A percentile compares a stretch with the other conserved stretches of the same genome.
phyloP scores from a whole-genome alignment of 2,888 invertebrate species.

The Alentia gelatinosa region DNA sequence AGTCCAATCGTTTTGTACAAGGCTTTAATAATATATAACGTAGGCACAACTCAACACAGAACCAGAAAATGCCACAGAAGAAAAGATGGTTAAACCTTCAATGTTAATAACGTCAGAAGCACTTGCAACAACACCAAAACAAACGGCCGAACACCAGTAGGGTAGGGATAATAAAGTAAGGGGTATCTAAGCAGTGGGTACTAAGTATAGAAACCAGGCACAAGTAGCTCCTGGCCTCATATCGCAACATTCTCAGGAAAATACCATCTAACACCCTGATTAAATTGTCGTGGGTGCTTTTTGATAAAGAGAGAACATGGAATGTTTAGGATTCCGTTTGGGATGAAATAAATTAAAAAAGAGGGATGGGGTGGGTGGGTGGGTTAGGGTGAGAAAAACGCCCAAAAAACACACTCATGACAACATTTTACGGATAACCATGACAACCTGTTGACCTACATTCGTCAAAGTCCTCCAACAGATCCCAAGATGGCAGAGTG shows the following conservation, averaged over 20 bases:
- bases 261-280: not conserved
- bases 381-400: not conserved
- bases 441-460: constrained; percentile 22
- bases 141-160: too few species aligned
- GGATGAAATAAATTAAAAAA: not conserved
- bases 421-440: constrained; percentile 35
- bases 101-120: constrained; percentile 3
- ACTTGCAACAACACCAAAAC: constrained; percentile 28
- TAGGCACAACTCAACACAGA: not conserved
- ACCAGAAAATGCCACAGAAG: not conserved
- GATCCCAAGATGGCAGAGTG: constrained; percentile 53
- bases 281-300: too few species aligned
- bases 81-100: not conserved
- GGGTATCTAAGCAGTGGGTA: not conserved
- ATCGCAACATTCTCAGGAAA: not conserved
- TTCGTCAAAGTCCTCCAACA: constrained; percentile 52
- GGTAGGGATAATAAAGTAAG: not conserved
- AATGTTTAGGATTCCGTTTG: not conserved
- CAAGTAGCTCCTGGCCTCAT: not conserved
- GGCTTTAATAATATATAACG: not conserved
- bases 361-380: not conserved
- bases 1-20: too few species aligned
- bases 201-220: not conserved
- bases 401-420: constrained; percentile 8
- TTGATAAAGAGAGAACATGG: not conserved